Evolutionary conservation across 2,797 vertebrate genomes (phyloP), one percentile per base, ranked within the genome.

Genomic region (Catamblyrhynchus diadema): DNA sequence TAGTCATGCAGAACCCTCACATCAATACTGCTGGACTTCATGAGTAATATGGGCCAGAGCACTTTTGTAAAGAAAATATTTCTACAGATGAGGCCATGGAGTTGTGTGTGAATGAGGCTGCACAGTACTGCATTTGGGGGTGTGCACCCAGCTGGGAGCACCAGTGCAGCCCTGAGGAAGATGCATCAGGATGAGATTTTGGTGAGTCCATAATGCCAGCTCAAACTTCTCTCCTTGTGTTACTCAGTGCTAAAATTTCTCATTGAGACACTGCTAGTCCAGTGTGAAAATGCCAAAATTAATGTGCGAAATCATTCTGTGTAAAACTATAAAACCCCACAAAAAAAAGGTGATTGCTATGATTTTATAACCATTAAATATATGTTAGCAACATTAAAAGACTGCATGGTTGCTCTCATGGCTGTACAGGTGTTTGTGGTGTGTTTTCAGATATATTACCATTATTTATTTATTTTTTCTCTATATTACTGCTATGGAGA

Each of bases 351-450:
- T 2, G 2, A 35, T 23, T 22, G 16, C 14, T 35, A 5, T 16
- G 13, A 27, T 67, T 61, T 80, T 42, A 50, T 39, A 67, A 64
- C 10, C 12, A 17, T n/a, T 35, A 21, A 53, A 67, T 45, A 33
- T 1, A 37, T 2, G 12, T 28, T 10, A 41, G 12, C n/a, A 70
- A 20, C 14, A 37, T 64, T 25, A 77, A 56, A 41, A 72, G 33
- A 41, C 8, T 60, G 3, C 12, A 12, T 0, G 30, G 42, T 12
- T 1, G 0, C 23, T 44, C 28, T 47, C n/a, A 33, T 9, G 28
- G 41, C 27, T 41, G 14, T 60, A 14, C 14, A 70, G 14, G 30
- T 62, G 15, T 53, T 73, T 42, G 19, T 60, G 45, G 25, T 44
- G 20, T 5, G 4, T n/a, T 91, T 94, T 57, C 61, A 77, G 39